Evolutionary conservation across 2,888 invertebrate genomes (phyloP), one percentile per base, ranked within the genome.

Genomic region (Sphaeridia pumilis): DNA sequence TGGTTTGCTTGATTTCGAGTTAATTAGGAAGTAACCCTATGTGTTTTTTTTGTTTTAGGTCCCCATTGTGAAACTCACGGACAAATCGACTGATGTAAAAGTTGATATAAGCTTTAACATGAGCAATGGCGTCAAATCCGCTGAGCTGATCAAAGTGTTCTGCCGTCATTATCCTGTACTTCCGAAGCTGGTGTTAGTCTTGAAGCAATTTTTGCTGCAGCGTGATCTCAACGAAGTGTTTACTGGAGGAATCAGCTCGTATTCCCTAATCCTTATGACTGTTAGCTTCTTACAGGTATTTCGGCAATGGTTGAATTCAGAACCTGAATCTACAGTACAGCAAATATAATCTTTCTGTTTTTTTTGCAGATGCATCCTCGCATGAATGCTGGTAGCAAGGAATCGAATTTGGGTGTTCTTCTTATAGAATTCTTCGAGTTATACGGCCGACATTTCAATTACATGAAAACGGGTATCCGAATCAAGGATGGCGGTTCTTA

Each of bases 41-140:
- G n/a, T n/a, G n/a, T 17, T 41, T 7, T 43, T 43, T 20, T 43
- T 4, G 5, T 46, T 26, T 5, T 25, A 56, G 56, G 56, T 98
- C 66, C 98, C 98, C 66, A 97, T 98, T 68, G 89, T 98, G 62
- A 98, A 98, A 76, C 78, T 97, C 72, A 92, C 88, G 27, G 94
- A 97, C 71, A 78, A 79, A 58, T 79, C 81, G 71, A 74, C 83
- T 64, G 86, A 87, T 65, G 86, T 98, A 56, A 88, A 88, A 77
- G 93, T 92, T 68, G 98, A 98, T 75, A 97, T 98, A 71, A 94
- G 95, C 68, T 98, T 98, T 77, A 98, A 98, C 74, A 95, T 95
- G 87, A 87, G 83, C 72, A 94, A 92, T 73, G 95, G 95, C 55
- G 90, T 97, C 42, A 86, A 88, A 74, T 94, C 94, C 66, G 97